phyloP scores from a whole-genome alignment of 1,140 invertebrate species.

The Oryzaephilus surinamensis region DNA sequence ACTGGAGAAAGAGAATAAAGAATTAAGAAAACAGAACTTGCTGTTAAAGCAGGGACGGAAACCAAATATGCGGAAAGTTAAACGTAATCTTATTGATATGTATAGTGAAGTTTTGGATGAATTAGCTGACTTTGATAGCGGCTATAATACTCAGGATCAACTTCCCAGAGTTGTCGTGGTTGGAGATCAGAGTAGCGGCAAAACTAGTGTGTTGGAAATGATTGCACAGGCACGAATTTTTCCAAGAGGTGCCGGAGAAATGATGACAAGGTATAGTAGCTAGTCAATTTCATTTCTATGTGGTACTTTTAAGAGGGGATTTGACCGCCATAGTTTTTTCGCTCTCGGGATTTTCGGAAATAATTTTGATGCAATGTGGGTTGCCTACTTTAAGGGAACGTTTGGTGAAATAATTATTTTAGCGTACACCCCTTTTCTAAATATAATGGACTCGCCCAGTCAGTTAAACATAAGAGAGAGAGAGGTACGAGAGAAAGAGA shows the following conservation, averaged over 20 bases:
- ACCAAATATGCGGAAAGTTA: constrained; percentile 64
- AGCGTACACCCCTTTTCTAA: too few species aligned
- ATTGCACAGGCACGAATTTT: constrained; percentile 96
- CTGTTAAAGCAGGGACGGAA: constrained; percentile 66
- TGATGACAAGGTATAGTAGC: constrained; percentile 66
- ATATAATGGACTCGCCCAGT: too few species aligned
- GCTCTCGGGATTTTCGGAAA: too few species aligned
- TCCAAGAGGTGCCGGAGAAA: constrained; percentile 69
- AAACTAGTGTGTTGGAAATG: constrained; percentile 98
- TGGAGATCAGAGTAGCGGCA: constrained; percentile 98
- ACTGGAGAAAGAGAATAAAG: constrained; percentile 94
- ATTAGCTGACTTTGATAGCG: constrained; percentile 79
- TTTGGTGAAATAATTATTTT: too few species aligned
- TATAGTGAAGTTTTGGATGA: constrained; percentile 99
- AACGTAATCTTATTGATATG: constrained; percentile 75
- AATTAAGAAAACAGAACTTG: constrained; percentile 86
- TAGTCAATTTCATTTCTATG: too few species aligned
- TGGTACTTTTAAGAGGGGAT: too few species aligned
- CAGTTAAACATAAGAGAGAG: too few species aligned
- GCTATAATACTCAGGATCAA: constrained; percentile 91
- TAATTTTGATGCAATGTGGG: too few species aligned
- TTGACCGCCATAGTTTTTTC: too few species aligned
- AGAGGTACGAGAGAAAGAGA: too few species aligned
- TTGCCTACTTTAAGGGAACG: too few species aligned
- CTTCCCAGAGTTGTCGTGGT: constrained; percentile 98